These are phyloP conservation scores for Agriotes lineatus DNA, from an alignment of 2,888 invertebrate genomes.

Conservation along the genomic window DNA sequence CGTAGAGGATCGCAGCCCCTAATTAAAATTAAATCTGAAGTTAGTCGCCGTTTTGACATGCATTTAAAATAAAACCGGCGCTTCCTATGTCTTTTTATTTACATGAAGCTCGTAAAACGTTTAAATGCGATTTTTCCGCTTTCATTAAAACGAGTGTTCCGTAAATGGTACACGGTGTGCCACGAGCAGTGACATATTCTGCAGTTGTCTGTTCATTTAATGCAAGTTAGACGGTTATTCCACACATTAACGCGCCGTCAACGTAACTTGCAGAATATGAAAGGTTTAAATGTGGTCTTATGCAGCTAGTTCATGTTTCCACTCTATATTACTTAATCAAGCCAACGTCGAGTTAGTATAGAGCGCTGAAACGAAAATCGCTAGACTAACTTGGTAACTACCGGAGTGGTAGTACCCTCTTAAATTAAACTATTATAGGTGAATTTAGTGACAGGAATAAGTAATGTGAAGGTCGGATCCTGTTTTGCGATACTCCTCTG, in stretches of 20 bases:
- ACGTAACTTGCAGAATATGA: conserved; percentile 29
- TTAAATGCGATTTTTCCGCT: background rate
- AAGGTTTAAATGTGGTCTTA: conserved; percentile 14
- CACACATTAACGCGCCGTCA: conserved; percentile 28
- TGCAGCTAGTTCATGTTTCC: conserved; percentile 9
- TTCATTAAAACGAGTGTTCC: background rate
- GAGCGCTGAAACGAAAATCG: conserved; percentile 17
- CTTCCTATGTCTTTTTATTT: too few relatives aligned
- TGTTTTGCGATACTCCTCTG: too few relatives aligned
- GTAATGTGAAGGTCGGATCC: too few relatives aligned
- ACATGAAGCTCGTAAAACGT: too few relatives aligned
- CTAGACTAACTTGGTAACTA: conserved; percentile 13
- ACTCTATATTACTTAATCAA: conserved; percentile 12
- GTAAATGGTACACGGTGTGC: conserved; percentile 16
- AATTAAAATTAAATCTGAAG: too few relatives aligned
- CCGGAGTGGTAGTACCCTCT: background rate
- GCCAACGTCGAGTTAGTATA: conserved; percentile 1
- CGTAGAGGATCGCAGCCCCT: too few relatives aligned
- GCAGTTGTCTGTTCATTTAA: conserved; percentile 17
- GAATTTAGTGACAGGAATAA: conserved; percentile 3
- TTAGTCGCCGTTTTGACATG: too few relatives aligned
- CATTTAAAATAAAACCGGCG: too few relatives aligned
- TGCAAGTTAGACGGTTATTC: conserved; percentile 28
- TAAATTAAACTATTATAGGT: conserved; percentile 26
- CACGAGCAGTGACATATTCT: conserved; percentile 29